Base-by-base conservation (phyloP, 1,140 invertebrate genomes). In the Harlomillsia oculata region DNA sequence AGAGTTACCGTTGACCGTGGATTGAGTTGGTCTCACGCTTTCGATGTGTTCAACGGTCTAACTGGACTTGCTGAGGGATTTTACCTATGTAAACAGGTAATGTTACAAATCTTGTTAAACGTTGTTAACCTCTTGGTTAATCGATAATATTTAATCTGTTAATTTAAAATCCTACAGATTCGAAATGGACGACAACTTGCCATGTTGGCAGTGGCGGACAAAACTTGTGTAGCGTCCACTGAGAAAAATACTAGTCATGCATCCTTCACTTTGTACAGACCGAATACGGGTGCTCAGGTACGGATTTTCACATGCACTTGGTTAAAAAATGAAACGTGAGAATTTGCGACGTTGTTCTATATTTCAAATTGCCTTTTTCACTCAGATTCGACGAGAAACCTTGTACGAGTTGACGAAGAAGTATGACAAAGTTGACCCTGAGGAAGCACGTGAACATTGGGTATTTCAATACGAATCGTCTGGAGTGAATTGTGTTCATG, bases 21-120 rank as follows among this genome's bases (percentile, higher is more conserved):
- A 41, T 85, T 97, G 82, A 84, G 82, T 32, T 98, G 91, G 90
- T n/a, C n/a, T n/a, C n/a, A n/a, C n/a, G n/a, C n/a, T n/a, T n/a
- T n/a, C n/a, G n/a, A n/a, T n/a, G n/a, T n/a, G n/a, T n/a, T n/a
- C n/a, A n/a, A n/a, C n/a, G 71, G 77, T 30, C 72, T 75, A 44
- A 67, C 69, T 52, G 72, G 74, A 23, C 71, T 80, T 28, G 82
- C 86, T 58, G 91, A 95, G 71, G 92, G 93, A 9, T 97, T 94
- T 74, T 97, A 94, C 71, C 68, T 93, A 16, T 88, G 87, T 21
- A 80, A 83, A 69, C 82, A 89, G 74, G 77, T 79, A 67, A 66
- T 14, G 26, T 49, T 28, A 46, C 48, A 34, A 39, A 46, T 14
- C 20, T 18, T 41, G 11, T 41, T 14, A 41, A 8, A 6, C 20